A percentile compares a stretch with the other conserved stretches of the same genome.
Conservation (phyloP, 2,797 vertebrate species). For the Schizopygopsis pylzovi region DNA sequence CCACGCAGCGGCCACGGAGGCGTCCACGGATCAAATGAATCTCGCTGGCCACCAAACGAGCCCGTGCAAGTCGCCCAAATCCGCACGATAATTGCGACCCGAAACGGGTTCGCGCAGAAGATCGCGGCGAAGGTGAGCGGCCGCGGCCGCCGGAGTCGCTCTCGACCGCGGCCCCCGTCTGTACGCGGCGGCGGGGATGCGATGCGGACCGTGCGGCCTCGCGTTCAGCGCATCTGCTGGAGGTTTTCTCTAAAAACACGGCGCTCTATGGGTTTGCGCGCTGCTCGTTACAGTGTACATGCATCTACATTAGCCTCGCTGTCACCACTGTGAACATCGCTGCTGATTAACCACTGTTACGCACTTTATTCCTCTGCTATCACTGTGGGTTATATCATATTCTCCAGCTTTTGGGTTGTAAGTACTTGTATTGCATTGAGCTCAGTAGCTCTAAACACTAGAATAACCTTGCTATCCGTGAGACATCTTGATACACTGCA, state of each 20-base stretch:
- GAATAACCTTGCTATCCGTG: neutral
- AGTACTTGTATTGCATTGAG: neutral
- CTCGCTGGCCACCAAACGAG: constrained; percentile 11
- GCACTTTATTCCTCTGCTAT: constrained; percentile 2
- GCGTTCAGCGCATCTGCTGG: neutral
- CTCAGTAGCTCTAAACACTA: neutral
- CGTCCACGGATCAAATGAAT: constrained; percentile 45
- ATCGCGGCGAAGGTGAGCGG: constrained; percentile 31
- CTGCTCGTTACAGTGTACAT: neutral
- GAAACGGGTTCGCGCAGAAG: neutral
- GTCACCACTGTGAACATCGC: neutral
- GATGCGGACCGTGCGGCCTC: constrained; percentile 60
- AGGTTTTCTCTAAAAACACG: neutral
- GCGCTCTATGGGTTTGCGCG: neutral
- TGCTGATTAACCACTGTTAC: neutral
- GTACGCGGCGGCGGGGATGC: constrained; percentile 71
- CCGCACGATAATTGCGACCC: neutral
- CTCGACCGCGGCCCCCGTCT: constrained; percentile 36
- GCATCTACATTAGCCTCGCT: neutral
- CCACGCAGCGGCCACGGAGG: constrained; percentile 31
- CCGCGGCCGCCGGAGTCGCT: constrained; percentile 47
- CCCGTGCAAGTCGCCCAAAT: neutral
- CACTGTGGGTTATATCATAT: neutral
- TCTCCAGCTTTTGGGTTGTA: neutral
- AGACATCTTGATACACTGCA: neutral